Evolutionary conservation across 2,797 vertebrate species (phyloP).

Genomic region (Ctenosaura bakeri): DNA sequence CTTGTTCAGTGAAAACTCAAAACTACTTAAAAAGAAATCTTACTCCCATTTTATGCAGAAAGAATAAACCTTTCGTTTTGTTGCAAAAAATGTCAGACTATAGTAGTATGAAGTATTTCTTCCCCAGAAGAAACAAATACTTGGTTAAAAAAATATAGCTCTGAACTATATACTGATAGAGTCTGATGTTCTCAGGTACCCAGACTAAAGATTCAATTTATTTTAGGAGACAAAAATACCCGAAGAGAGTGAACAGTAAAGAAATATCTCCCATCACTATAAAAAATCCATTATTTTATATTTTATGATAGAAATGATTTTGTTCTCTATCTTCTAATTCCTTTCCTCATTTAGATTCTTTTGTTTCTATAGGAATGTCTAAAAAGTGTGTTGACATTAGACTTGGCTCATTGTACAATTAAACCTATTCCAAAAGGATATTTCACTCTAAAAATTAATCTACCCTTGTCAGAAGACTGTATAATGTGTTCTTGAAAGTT

Average conservation of each 20-base stretch:
- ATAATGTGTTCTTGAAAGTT: constrained; percentile 35
- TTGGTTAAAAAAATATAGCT: neutral
- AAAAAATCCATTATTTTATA: constrained; percentile 4
- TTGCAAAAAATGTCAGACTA: neutral
- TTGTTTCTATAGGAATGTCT: constrained; percentile 24
- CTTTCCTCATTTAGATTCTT: constrained; percentile 2
- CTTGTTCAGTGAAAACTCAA: neutral
- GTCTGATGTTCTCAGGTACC: constrained; percentile 28
- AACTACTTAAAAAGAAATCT: neutral
- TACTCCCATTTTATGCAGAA: neutral
- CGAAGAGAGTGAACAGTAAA: constrained; percentile 38
- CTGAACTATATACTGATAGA: neutral
- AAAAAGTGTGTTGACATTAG: constrained; percentile 35
- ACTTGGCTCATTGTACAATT: neutral
- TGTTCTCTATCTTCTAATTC: constrained; percentile 28
- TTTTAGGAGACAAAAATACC: constrained; percentile 29
- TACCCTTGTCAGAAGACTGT: constrained; percentile 58
- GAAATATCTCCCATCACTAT: constrained; percentile 12
- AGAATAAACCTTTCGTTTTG: neutral
- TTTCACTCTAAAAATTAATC: constrained; percentile 63
- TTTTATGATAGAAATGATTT: constrained; percentile 34
- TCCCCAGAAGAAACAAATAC: neutral
- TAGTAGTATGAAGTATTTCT: neutral
- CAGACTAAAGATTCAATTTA: neutral
- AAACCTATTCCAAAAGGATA: constrained; percentile 68